Percentiles rank a stretch among this genome's conserved stretches.
Evolutionary conservation across 2,888 invertebrate genomes (phyloP).

Genomic region (Orgyia antiqua): DNA sequence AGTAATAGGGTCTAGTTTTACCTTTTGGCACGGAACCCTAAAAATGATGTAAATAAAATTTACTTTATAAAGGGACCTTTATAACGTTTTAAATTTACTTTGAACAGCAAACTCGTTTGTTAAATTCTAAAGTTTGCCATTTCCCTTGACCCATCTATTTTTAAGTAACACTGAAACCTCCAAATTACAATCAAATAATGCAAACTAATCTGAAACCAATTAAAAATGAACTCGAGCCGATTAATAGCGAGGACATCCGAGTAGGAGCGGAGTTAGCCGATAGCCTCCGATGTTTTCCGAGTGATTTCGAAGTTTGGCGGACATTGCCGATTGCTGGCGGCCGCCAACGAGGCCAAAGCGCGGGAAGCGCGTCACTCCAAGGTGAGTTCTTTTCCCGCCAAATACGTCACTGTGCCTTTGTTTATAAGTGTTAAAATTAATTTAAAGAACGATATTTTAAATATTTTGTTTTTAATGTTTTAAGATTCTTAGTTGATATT

Average conservation of each 20-base stretch:
- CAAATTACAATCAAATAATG: slow-evolving; percentile 19
- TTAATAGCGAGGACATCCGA: slow-evolving; percentile 41
- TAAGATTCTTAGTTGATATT: slow-evolving; percentile 11
- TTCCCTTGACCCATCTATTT: too few relatives aligned
- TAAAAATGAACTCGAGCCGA: slow-evolving; percentile 39
- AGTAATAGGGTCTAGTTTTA: too few relatives aligned
- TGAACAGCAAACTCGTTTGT: too few relatives aligned
- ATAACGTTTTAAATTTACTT: too few relatives aligned
- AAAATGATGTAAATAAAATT: too few relatives aligned
- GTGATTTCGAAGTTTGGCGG: slow-evolving; percentile 34
- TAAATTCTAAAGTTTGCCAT: too few relatives aligned
- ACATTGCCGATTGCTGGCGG: slow-evolving; percentile 51
- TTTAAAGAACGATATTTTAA: slow-evolving; percentile 31
- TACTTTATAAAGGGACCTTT: too few relatives aligned
- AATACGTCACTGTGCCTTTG: slow-evolving; percentile 53
- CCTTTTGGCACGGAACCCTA: too few relatives aligned
- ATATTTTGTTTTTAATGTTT: slow-evolving; percentile 23
- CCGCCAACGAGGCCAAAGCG: slow-evolving; percentile 66
- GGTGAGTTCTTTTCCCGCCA: slow-evolving; percentile 71
- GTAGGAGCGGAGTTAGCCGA: slow-evolving; percentile 15
- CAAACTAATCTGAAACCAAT: slow-evolving; percentile 46
- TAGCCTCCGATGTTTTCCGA: slow-evolving; percentile 22
- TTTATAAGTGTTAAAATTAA: slow-evolving; percentile 47
- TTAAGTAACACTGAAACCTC: slow-evolving; percentile 9
- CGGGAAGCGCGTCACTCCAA: slow-evolving; percentile 69